These are phyloP conservation scores for Nymphicus hollandicus DNA, from an alignment of 2,113 vertebrate genomes.

Conservation along the genomic window DNA sequence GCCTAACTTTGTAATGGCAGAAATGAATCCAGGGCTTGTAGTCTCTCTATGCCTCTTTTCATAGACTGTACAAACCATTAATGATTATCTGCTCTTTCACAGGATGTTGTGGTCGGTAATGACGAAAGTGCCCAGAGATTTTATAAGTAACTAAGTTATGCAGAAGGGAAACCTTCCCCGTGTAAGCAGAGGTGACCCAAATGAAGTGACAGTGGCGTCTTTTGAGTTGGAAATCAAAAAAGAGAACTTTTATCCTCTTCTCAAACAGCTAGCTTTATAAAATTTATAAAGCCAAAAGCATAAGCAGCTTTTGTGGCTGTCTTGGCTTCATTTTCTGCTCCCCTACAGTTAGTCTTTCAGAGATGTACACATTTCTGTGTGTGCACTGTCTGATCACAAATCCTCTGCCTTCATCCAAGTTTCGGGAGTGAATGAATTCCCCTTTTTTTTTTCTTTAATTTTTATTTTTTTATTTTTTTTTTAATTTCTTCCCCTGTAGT, in stretches of 20 bases:
- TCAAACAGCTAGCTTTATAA: not conserved
- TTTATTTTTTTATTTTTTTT: not conserved
- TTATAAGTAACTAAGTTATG: not conserved
- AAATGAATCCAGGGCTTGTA: not conserved
- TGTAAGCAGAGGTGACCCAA: not conserved
- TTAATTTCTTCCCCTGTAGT: not conserved
- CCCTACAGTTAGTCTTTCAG: not conserved
- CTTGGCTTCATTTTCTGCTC: not conserved
- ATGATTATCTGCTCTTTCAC: not conserved
- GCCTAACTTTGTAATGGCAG: not conserved
- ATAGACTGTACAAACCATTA: not conserved
- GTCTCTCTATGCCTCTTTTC: not conserved
- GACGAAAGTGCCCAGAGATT: not conserved
- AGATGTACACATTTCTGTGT: not conserved
- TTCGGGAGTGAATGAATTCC: not conserved
- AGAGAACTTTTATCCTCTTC: not conserved
- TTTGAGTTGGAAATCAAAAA: not conserved
- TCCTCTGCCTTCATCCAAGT: not conserved
- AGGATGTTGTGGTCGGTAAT: constrained; percentile 33
- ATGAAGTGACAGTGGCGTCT: not conserved
- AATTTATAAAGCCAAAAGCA: not conserved
- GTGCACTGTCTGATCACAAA: not conserved
- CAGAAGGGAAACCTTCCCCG: not conserved
- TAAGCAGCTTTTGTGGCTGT: not conserved
- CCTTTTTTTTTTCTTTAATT: not conserved